Evolutionary conservation across 2,888 invertebrate genomes (phyloP).

Genomic region (Agrilus biguttatus): DNA sequence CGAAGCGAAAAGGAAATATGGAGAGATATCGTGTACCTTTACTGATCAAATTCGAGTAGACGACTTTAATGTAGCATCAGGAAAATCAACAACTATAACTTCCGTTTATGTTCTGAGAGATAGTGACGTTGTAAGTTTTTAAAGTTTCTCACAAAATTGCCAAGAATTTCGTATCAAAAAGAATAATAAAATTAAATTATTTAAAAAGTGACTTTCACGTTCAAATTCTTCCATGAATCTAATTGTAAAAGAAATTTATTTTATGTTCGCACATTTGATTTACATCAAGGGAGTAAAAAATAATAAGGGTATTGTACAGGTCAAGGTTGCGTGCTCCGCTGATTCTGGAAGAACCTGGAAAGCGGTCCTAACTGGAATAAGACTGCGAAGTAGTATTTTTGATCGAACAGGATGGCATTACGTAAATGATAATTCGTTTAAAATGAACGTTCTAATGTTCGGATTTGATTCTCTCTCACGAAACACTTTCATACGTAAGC

Average conservation of each 20-base stretch:
- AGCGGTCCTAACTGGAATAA: constrained; percentile 49
- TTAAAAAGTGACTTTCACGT: too few species aligned
- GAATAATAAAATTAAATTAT: too few species aligned
- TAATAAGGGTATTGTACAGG: constrained; percentile 19
- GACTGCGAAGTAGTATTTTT: constrained; percentile 31
- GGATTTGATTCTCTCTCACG: constrained; percentile 82
- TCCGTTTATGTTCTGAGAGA: constrained; percentile 44
- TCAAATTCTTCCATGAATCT: too few species aligned
- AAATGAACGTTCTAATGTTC: constrained; percentile 64
- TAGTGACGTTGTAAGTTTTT: constrained; percentile 45
- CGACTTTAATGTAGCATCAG: constrained; percentile 44
- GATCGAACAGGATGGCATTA: constrained; percentile 34
- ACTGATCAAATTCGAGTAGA: constrained; percentile 55
- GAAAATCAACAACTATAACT: constrained; percentile 34
- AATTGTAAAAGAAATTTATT: too few species aligned
- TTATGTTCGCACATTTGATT: too few species aligned
- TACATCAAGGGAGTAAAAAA: too few species aligned
- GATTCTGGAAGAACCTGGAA: constrained; percentile 43
- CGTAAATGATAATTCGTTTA: constrained; percentile 33
- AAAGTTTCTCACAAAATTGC: too few species aligned
- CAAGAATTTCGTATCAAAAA: too few species aligned
- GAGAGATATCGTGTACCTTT: constrained; percentile 40
- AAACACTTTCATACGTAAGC: constrained; percentile 63
- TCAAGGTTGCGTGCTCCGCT: constrained; percentile 48
- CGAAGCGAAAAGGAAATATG: constrained; percentile 30